phyloP scores from a whole-genome alignment of 2,888 invertebrate genomes.

The Parnassius mnemosyne region DNA sequence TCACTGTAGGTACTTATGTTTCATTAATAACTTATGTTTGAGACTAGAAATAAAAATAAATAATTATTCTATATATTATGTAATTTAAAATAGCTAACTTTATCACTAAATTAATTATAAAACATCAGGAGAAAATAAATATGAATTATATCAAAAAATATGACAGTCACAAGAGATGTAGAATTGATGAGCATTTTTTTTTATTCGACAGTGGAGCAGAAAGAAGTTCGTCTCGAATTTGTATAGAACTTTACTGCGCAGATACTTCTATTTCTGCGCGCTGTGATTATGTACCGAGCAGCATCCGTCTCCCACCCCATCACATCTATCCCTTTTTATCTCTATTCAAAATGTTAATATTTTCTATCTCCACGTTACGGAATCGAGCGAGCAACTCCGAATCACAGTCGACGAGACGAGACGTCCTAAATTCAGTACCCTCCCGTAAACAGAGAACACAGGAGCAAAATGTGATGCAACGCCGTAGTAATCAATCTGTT shows the following conservation, averaged over 20 bases:
- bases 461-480: constrained; percentile 36
- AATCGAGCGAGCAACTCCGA: constrained; percentile 55
- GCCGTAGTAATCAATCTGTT: constrained; percentile 42
- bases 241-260: constrained; percentile 44
- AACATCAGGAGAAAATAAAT: too few relatives aligned
- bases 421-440: constrained; percentile 59
- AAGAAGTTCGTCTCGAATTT: constrained; percentile 65
- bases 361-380: constrained; percentile 41
- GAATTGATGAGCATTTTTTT: too few relatives aligned
- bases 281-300: constrained; percentile 46
- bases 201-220: not conserved
- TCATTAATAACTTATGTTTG: too few relatives aligned
- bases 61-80: too few relatives aligned
- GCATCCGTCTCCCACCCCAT: constrained; percentile 57
- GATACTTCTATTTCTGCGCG: constrained; percentile 61
- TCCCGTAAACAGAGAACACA: constrained; percentile 45
- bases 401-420: constrained; percentile 49
- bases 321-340: constrained; percentile 36
- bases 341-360: constrained; percentile 31
- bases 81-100: too few relatives aligned
- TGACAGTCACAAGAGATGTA: too few relatives aligned
- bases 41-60: too few relatives aligned
- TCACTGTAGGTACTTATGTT: too few relatives aligned
- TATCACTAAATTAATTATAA: too few relatives aligned
- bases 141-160: too few relatives aligned